Evolutionary conservation across 2,888 invertebrate genomes (phyloP).

Genomic region (Tholera decimalis): DNA sequence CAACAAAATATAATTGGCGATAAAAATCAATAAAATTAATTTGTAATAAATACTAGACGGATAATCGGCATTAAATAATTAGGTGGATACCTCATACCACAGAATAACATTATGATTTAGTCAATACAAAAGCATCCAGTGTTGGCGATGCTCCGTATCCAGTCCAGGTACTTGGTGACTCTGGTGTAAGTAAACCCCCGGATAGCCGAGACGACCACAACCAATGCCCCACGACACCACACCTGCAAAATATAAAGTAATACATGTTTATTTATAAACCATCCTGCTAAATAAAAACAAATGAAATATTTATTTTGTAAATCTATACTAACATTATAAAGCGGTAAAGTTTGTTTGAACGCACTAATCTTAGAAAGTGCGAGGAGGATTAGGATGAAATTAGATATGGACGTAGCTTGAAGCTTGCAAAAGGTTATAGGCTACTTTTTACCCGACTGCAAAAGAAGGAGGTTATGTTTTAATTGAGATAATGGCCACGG

Average conservation of each 20-base stretch:
- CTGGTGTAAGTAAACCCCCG: conserved; percentile 97
- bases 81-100: background rate
- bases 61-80: background rate
- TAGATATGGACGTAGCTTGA: no score
- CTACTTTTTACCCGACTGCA: no score
- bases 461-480: no score
- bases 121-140: conserved; percentile 92
- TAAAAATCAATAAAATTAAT: background rate
- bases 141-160: conserved; percentile 94
- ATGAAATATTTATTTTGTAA: no score
- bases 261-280: background rate
- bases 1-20: background rate
- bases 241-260: conserved; percentile 81
- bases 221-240: conserved; percentile 98
- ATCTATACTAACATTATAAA: no score
- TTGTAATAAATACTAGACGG: background rate
- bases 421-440: no score
- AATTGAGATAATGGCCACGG: no score
- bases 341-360: no score
- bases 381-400: no score
- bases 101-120: background rate
- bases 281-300: background rate
- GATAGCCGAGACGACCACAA: conserved; percentile 96
- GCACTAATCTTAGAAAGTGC: no score
- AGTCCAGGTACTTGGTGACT: conserved; percentile 95